Conservation (phyloP, 2,888 invertebrate genomes). For the Neria commutata region DNA sequence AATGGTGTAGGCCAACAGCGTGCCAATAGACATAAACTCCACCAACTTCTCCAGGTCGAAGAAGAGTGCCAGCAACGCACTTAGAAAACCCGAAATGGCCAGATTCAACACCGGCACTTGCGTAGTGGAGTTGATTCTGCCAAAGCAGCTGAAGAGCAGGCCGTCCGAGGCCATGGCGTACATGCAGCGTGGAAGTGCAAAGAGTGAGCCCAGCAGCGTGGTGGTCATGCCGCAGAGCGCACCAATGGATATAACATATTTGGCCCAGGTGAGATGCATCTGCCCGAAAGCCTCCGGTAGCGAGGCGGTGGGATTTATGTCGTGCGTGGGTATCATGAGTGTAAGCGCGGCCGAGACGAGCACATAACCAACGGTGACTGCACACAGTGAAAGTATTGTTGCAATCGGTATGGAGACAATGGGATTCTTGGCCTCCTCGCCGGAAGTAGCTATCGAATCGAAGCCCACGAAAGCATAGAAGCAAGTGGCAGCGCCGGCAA, state of each 20-base stretch:
- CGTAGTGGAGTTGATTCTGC: slow-evolving; percentile 77
- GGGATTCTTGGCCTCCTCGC: slow-evolving; percentile 85
- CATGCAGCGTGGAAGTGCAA: slow-evolving; percentile 83
- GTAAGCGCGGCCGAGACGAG: slow-evolving; percentile 83
- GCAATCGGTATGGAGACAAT: slow-evolving; percentile 82
- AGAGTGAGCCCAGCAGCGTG: slow-evolving; percentile 82
- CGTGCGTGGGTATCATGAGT: slow-evolving; percentile 77
- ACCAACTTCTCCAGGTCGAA: slow-evolving; percentile 89
- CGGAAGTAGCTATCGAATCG: slow-evolving; percentile 88
- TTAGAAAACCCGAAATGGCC: slow-evolving; percentile 75
- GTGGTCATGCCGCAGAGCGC: slow-evolving; percentile 93
- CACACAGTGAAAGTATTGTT: slow-evolving; percentile 78
- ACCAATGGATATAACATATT: slow-evolving; percentile 82
- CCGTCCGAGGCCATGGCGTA: slow-evolving; percentile 93
- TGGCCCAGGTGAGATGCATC: slow-evolving; percentile 81
- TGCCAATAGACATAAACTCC: slow-evolving; percentile 94
- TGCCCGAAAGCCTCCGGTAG: slow-evolving; percentile 80
- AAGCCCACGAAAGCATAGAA: slow-evolving; percentile 93
- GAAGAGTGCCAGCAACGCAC: slow-evolving; percentile 79
- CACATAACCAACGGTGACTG: slow-evolving; percentile 81
- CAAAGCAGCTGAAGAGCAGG: slow-evolving; percentile 79
- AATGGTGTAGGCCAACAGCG: slow-evolving; percentile 86
- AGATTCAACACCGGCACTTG: slow-evolving; percentile 81
- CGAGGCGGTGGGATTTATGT: slow-evolving; percentile 77
- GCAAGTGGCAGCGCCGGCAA: slow-evolving; percentile 86